Evolutionary conservation across 1,140 invertebrate genomes (phyloP).

Genomic region (Asbolus verrucosus): DNA sequence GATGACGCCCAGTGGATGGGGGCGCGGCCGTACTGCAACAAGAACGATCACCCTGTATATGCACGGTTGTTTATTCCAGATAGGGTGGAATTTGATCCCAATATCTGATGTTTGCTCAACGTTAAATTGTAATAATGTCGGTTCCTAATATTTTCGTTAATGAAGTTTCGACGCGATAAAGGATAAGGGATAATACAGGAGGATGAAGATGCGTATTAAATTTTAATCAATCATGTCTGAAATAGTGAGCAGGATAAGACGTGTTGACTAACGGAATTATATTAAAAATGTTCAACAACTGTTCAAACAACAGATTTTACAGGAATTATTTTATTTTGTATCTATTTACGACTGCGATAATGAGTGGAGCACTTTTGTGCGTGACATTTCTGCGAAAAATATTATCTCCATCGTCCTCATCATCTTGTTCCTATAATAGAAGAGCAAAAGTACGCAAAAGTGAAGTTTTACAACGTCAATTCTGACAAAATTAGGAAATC

Average conservation of each 20-base stretch:
- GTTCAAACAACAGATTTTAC: no score
- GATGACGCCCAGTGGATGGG: constrained; percentile 84
- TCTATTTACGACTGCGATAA: no score
- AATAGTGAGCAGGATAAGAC: neutral
- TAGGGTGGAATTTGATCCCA: neutral
- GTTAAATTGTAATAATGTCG: neutral
- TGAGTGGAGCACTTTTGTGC: no score
- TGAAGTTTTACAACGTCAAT: no score
- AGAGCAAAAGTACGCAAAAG: no score
- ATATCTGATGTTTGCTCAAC: neutral
- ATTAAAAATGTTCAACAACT: neutral
- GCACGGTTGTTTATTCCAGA: no score
- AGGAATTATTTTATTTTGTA: constrained; percentile 43
- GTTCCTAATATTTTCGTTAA: no score
- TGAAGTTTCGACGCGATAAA: constrained; percentile 4
- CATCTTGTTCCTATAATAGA: no score
- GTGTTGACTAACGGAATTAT: neutral
- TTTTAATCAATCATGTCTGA: constrained; percentile 5
- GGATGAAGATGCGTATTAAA: neutral
- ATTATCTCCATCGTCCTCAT: no score
- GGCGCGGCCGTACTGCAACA: constrained; percentile 77
- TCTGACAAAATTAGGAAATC: no score
- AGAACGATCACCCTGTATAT: neutral
- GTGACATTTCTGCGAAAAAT: no score
- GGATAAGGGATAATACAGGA: neutral